Conservation (phyloP, 2,888 invertebrate genomes). For the Apamea monoglypha region DNA sequence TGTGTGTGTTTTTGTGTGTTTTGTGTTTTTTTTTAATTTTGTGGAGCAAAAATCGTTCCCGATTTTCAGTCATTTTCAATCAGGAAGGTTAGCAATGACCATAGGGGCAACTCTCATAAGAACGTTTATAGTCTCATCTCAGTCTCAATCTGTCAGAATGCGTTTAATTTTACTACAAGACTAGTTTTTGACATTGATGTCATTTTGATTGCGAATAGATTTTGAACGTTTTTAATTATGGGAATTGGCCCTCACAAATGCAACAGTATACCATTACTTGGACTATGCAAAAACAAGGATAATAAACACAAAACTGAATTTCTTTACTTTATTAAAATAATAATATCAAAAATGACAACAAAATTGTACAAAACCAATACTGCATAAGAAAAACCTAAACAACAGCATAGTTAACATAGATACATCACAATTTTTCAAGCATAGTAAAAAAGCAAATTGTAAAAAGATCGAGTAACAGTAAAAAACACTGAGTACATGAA, state of each 20-base stretch:
- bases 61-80: background rate
- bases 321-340: slow-evolving; percentile 63
- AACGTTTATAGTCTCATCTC: too few species aligned
- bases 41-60: too few species aligned
- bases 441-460: slow-evolving; percentile 1
- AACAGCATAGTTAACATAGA: slow-evolving; percentile 2
- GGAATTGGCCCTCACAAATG: background rate
- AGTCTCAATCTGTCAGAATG: too few species aligned
- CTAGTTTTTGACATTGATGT: too few species aligned
- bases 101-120: too few species aligned
- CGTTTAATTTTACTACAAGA: too few species aligned
- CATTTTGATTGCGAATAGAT: too few species aligned
- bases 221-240: too few species aligned
- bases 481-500: slow-evolving; percentile 23
- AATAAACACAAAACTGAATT: slow-evolving; percentile 33
- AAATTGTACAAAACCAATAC: slow-evolving; percentile 22
- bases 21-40: too few species aligned
- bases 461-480: slow-evolving; percentile 24
- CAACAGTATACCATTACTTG: background rate
- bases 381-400: slow-evolving; percentile 8
- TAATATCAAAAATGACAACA: slow-evolving; percentile 36
- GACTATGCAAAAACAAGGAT: background rate
- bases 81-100: too few species aligned
- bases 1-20: too few species aligned
- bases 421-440: slow-evolving; percentile 20